phyloP scores from a whole-genome alignment of 2,113 vertebrate species.

The Amblyornis subalaris region DNA sequence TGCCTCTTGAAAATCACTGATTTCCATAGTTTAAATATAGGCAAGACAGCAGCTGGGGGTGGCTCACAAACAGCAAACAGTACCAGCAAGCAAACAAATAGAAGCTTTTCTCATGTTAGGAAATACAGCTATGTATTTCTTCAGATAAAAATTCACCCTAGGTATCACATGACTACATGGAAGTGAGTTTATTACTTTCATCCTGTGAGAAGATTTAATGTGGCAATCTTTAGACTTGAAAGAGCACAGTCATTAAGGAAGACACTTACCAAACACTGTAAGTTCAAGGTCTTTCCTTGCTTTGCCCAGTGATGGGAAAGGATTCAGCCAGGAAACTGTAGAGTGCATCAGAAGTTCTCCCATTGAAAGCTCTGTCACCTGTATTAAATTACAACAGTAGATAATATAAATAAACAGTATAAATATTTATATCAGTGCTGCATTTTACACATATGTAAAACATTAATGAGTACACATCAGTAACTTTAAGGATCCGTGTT shows the following conservation, averaged over 20 bases:
- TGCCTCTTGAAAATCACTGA: neutral
- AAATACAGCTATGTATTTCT: neutral
- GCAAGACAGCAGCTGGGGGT: neutral
- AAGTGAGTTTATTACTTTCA: neutral
- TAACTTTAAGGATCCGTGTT: neutral
- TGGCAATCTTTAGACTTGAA: neutral
- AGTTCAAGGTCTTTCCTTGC: constrained; percentile 92
- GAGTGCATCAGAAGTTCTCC: constrained; percentile 95
- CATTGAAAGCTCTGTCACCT: constrained; percentile 98
- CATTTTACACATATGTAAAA: neutral
- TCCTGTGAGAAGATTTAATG: neutral
- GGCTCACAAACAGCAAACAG: neutral
- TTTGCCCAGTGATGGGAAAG: constrained; percentile 86
- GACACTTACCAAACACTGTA: constrained; percentile 88
- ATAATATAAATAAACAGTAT: neutral
- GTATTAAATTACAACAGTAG: neutral
- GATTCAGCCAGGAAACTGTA: constrained; percentile 92
- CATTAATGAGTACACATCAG: neutral
- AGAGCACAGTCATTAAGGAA: neutral
- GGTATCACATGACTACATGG: neutral
- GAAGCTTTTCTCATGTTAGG: neutral
- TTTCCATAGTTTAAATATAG: neutral
- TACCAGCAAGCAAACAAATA: neutral
- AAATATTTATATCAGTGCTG: neutral
- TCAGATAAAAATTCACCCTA: neutral